Evolutionary conservation across 2,797 vertebrate species (phyloP).

Genomic region (Neoniphon sammara): DNA sequence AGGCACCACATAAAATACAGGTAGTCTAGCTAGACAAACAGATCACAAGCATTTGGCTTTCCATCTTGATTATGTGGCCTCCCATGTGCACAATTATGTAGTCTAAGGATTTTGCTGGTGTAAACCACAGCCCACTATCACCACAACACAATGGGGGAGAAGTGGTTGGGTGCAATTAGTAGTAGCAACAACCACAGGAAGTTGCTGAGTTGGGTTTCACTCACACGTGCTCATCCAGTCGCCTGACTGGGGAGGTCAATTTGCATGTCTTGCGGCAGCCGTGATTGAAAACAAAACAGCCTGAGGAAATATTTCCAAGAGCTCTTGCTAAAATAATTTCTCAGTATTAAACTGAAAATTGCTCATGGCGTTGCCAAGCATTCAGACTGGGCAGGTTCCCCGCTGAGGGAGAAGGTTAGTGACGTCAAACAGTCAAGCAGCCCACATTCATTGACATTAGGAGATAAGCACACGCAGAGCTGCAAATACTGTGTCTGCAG

Average conservation of each 20-base stretch:
- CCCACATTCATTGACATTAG: slow-evolving; percentile 28
- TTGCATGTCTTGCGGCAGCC: not conserved
- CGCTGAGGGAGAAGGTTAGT: slow-evolving; percentile 21
- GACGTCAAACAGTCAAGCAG: slow-evolving; percentile 26
- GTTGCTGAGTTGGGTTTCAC: not conserved
- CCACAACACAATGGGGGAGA: slow-evolving; percentile 6
- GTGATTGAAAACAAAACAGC: slow-evolving; percentile 3
- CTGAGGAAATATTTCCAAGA: slow-evolving; percentile 11
- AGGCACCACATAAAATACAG: slow-evolving; percentile 10
- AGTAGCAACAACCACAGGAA: slow-evolving; percentile 13
- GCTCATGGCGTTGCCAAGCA: slow-evolving; percentile 6
- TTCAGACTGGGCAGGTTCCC: slow-evolving; percentile 36
- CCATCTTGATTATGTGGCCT: slow-evolving; percentile 6
- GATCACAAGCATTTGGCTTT: not conserved
- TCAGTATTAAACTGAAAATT: slow-evolving; percentile 12
- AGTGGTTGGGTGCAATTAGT: slow-evolving; percentile 25
- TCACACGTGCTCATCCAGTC: not conserved
- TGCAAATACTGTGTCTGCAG: slow-evolving; percentile 1
- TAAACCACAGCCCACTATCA: slow-evolving; percentile 24
- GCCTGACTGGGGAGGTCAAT: not conserved
- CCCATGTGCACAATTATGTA: not conserved
- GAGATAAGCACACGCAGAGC: slow-evolving; percentile 24
- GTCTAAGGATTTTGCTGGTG: slow-evolving; percentile 31
- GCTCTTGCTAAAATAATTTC: slow-evolving; percentile 17
- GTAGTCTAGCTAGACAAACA: slow-evolving; percentile 24